Evolutionary conservation across 2,797 vertebrate species (phyloP).

Genomic region (Chaetodon trifasciatus): DNA sequence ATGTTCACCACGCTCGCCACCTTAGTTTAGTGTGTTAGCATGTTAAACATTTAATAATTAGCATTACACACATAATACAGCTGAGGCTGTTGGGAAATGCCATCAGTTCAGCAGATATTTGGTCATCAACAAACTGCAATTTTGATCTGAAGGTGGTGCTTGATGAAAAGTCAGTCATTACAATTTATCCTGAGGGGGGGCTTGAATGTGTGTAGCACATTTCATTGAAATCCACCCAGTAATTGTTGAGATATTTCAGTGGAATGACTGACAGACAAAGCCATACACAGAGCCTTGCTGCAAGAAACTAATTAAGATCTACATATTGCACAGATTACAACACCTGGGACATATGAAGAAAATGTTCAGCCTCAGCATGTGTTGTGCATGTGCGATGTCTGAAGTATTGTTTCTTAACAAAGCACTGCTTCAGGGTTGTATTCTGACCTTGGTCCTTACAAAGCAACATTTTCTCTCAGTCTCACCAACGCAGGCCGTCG

Average conservation of each 20-base stretch:
- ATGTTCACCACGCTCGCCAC: not conserved
- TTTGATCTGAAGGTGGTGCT: not conserved
- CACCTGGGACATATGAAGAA: not conserved
- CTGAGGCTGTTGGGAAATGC: slow-evolving; percentile 3
- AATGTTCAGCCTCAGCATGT: not conserved
- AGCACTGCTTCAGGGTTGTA: not conserved
- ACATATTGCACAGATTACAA: slow-evolving; percentile 11
- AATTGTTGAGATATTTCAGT: slow-evolving; percentile 6
- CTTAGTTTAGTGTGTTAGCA: not conserved
- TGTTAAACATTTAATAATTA: not conserved
- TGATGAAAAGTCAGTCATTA: not conserved
- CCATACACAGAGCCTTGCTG: not conserved
- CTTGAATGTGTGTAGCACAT: not conserved
- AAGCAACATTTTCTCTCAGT: slow-evolving; percentile 6
- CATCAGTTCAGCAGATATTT: not conserved
- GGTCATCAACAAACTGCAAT: not conserved
- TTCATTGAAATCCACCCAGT: not conserved
- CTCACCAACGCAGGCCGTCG: not conserved
- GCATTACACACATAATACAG: not conserved
- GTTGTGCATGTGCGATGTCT: not conserved
- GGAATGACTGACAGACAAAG: not conserved
- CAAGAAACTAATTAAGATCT: not conserved
- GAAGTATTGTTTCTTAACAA: not conserved
- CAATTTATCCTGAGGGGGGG: not conserved
- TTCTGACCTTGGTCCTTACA: slow-evolving; percentile 17